A percentile compares a stretch with the other conserved stretches of the same genome.
Conservation (phyloP, 2,888 invertebrate species). For the Cheilosia vernalis region DNA sequence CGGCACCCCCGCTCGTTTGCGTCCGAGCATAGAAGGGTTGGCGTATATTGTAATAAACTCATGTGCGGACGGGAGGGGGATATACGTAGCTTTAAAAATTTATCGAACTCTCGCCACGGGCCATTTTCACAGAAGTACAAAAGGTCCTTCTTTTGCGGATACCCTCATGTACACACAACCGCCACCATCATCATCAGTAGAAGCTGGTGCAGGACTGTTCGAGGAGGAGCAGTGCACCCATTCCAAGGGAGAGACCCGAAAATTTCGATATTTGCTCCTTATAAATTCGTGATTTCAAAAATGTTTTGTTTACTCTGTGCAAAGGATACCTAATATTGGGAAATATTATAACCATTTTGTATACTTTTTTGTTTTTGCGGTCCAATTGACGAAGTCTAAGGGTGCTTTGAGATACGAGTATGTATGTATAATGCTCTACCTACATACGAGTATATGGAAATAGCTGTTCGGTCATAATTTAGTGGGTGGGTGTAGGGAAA, state of each 20-base stretch:
- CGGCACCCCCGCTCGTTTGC: conserved; percentile 56
- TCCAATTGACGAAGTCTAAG: conserved; percentile 50
- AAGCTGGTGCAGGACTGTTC: conserved; percentile 17
- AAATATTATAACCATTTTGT: conserved; percentile 63
- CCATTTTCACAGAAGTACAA: conserved; percentile 54
- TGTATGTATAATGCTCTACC: not conserved
- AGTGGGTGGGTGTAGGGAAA: not conserved
- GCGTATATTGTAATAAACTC: conserved; percentile 79
- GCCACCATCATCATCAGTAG: conserved; percentile 32
- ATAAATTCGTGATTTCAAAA: conserved; percentile 72
- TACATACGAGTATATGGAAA: conserved; percentile 48
- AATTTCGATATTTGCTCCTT: conserved; percentile 73
- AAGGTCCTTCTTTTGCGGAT: conserved; percentile 62
- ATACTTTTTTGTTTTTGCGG: conserved; percentile 49
- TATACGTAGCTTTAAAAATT: conserved; percentile 63
- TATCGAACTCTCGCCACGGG: conserved; percentile 68
- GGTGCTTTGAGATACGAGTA: conserved; percentile 42
- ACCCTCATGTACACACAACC: conserved; percentile 50
- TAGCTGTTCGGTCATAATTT: conserved; percentile 39
- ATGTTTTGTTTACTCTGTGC: conserved; percentile 69
- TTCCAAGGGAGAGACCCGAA: conserved; percentile 43
- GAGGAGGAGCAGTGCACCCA: conserved; percentile 15
- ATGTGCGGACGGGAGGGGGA: conserved; percentile 71
- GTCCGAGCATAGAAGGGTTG: conserved; percentile 77
- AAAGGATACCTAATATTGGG: conserved; percentile 72